Base-by-base conservation (phyloP, 2,113 vertebrate species). In the Fregetta grallaria region DNA sequence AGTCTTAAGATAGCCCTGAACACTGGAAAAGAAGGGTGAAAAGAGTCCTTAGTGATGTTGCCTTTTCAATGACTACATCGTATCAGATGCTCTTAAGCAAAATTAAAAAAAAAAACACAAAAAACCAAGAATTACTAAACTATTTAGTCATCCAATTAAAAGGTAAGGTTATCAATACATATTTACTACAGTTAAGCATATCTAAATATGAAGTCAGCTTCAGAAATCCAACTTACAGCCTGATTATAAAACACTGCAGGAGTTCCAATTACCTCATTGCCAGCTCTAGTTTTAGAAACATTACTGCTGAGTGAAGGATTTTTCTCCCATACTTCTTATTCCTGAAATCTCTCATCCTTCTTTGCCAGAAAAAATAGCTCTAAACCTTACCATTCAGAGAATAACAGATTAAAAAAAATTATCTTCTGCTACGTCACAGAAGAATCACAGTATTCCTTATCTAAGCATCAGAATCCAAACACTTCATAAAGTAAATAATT, bases 141-240 rank as follows among this genome's bases (percentile, higher is more conserved):
- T 56, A 84, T 70, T 77, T 26, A 71, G 38, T 45, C 38, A 75
- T 7, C 10, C 52, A 70, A 36, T 70, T 73, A 73, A 70, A 89
- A 77, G 32, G 32, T 66, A 88, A 76, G 13, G 66, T 40, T 78
- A 75, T 38, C 78, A 78, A 56, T 19, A 72, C 1, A 0, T 61
- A 45, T 65, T 87, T 82, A 75, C 70, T 80, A 47, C 1, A 4
- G 42, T 40, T 84, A 85, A 90, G 23, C 40, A n/a, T 40, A 86
- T 91, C 92, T 86, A 87, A 94, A 80, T 68, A 91, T 23, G 11
- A 94, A 93, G 82, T 70, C 56, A 73, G 61, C 56, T 83, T 76
- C 85, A 91, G 80, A 89, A 96, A 83, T 62, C 22, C n/a, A 79
- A 42, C 38, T 77, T 72, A 7, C 10, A 55, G 25, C 23, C 74